phyloP scores from a whole-genome alignment of 2,888 invertebrate genomes.

The Mechanitis messenoides region DNA sequence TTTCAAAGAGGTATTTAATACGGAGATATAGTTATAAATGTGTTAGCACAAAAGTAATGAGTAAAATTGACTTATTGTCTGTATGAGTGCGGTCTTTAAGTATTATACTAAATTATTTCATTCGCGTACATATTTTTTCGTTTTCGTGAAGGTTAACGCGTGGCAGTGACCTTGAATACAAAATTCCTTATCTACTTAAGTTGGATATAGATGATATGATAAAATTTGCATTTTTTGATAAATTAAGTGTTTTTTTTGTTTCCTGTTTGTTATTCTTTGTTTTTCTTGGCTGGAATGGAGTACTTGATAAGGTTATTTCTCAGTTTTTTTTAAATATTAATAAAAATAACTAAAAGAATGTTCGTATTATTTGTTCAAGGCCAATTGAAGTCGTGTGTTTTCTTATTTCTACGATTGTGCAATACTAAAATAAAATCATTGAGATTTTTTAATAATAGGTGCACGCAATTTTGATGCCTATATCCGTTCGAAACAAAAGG shows the following conservation, averaged over 20 bases:
- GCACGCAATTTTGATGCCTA: conserved; percentile 14
- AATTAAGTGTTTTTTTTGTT: background rate
- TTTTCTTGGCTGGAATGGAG: too few species aligned
- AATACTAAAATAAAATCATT: conserved; percentile 22
- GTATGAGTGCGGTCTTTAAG: background rate
- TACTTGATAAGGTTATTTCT: background rate
- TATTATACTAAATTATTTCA: background rate
- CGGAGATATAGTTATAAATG: too few species aligned
- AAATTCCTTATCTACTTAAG: background rate
- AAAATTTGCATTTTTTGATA: conserved; percentile 2
- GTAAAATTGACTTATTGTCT: too few species aligned
- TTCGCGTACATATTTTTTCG: background rate
- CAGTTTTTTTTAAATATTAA: background rate
- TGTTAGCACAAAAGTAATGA: too few species aligned
- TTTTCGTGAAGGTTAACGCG: background rate
- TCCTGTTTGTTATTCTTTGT: too few species aligned
- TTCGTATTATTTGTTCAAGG: conserved; percentile 26
- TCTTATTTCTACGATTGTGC: conserved; percentile 19
- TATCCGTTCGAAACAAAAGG: background rate
- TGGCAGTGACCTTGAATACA: conserved; percentile 1
- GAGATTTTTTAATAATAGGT: conserved; percentile 10
- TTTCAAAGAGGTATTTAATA: too few species aligned
- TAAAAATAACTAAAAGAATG: conserved; percentile 13
- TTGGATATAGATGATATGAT: background rate
- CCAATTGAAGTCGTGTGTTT: conserved; percentile 12